These are phyloP conservation scores for Eremophila alpestris DNA, from an alignment of 2,797 vertebrate species.

Conservation along the genomic window DNA sequence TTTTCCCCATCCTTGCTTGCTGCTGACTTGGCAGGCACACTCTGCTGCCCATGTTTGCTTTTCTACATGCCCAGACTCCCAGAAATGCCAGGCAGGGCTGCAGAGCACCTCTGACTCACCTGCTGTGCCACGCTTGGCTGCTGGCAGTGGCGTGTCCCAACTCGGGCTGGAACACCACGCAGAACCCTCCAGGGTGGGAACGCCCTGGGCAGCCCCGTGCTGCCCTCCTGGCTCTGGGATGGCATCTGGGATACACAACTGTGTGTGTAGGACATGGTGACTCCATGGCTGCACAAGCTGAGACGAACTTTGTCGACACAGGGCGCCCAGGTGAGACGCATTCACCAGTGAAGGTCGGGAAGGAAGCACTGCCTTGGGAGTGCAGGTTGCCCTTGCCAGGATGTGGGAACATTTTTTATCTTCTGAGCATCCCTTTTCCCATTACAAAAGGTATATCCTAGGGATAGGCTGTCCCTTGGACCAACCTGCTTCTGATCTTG, in stretches of 20 bases:
- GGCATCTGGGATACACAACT: background rate
- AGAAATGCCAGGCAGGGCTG: background rate
- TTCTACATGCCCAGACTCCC: background rate
- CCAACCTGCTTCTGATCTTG: background rate
- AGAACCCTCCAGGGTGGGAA: background rate
- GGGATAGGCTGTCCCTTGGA: background rate
- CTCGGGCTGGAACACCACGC: background rate
- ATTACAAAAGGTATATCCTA: background rate
- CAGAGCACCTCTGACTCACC: background rate
- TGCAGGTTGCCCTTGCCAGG: background rate
- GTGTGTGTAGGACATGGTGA: rapidly evolving
- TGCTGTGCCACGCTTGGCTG: background rate
- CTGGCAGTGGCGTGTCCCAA: background rate
- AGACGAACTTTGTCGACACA: background rate
- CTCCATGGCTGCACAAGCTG: rapidly evolving
- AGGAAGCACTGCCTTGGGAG: rapidly evolving
- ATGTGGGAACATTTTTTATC: background rate
- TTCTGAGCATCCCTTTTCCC: background rate
- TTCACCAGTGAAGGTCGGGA: rapidly evolving
- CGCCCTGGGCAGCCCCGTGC: background rate
- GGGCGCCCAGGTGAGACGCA: rapidly evolving
- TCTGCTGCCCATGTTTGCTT: background rate
- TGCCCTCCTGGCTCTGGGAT: rapidly evolving
- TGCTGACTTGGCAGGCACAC: background rate
- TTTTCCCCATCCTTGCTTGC: background rate